These are phyloP conservation scores for Trachelus iudaicus DNA, from an alignment of 2,888 invertebrate species.

Conservation along the genomic window DNA sequence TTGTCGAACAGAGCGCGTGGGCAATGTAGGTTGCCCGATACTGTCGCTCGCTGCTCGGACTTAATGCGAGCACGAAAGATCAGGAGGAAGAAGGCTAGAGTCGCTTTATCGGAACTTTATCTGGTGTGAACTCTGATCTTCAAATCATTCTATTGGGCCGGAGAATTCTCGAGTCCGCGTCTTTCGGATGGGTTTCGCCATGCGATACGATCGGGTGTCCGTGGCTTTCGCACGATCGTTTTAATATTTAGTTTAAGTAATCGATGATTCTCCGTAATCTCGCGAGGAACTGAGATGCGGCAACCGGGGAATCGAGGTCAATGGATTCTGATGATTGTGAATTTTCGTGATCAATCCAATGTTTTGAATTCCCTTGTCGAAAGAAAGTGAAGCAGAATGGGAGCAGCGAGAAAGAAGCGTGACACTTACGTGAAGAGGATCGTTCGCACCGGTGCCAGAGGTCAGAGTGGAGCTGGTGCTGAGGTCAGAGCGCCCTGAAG, in stretches of 20 bases:
- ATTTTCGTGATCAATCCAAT: background rate
- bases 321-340: background rate
- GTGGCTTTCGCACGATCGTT: background rate
- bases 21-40: background rate
- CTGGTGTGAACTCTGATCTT: constrained; percentile 50
- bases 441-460: background rate
- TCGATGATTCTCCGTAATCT: background rate
- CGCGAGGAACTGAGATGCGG: background rate
- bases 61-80: too few species aligned
- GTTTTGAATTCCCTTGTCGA: background rate
- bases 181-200: background rate
- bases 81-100: background rate
- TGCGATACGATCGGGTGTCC: background rate
- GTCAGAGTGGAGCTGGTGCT: background rate
- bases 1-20: background rate
- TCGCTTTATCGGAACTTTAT: constrained; percentile 36
- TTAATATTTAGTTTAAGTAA: background rate
- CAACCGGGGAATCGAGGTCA: background rate
- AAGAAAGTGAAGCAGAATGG: background rate
- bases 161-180: background rate
- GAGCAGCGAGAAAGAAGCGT: background rate
- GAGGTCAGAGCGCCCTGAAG: background rate
- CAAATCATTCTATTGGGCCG: constrained; percentile 37
- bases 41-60: background rate
- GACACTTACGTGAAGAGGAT: background rate